Conservation (phyloP, 2,113 vertebrate species). For the Carettochelys insculpta region DNA sequence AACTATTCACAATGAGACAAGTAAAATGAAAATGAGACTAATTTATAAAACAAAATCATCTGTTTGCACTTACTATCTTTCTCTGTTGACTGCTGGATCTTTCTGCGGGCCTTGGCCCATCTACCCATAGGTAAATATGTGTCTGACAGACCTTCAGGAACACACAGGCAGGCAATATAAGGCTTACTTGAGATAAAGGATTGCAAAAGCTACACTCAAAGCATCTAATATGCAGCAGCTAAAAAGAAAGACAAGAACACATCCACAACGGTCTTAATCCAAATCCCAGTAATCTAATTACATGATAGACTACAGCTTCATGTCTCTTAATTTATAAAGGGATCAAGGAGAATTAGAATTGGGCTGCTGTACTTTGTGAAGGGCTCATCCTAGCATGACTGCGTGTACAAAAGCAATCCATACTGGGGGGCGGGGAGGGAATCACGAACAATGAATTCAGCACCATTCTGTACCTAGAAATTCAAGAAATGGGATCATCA, state of each 20-base stretch:
- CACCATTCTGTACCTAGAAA: slow-evolving; percentile 2
- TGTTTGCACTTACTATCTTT: slow-evolving; percentile 13
- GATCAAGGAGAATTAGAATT: slow-evolving; percentile 56
- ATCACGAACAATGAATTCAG: slow-evolving; percentile 25
- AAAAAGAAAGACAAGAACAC: slow-evolving; percentile 33
- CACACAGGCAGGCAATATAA: not conserved
- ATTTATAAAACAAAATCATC: not conserved
- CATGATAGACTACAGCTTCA: slow-evolving; percentile 8
- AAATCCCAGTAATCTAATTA: slow-evolving; percentile 67
- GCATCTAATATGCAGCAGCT: not conserved
- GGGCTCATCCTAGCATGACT: slow-evolving; percentile 25
- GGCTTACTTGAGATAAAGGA: not conserved
- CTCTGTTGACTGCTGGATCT: not conserved
- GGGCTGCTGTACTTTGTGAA: slow-evolving; percentile 32
- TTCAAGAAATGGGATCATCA: slow-evolving; percentile 14
- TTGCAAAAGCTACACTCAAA: slow-evolving; percentile 23
- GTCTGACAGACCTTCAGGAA: not conserved
- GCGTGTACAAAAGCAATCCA: not conserved
- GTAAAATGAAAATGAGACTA: not conserved
- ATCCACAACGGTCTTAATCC: slow-evolving; percentile 56
- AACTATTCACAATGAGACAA: not conserved
- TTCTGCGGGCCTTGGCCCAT: not conserved
- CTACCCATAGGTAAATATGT: not conserved
- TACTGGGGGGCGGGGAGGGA: not conserved
- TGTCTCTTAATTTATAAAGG: slow-evolving; percentile 59